Conservation (phyloP, 53 echinoderm and acorn worm genomes). For the Zoroaster sp. region DNA sequence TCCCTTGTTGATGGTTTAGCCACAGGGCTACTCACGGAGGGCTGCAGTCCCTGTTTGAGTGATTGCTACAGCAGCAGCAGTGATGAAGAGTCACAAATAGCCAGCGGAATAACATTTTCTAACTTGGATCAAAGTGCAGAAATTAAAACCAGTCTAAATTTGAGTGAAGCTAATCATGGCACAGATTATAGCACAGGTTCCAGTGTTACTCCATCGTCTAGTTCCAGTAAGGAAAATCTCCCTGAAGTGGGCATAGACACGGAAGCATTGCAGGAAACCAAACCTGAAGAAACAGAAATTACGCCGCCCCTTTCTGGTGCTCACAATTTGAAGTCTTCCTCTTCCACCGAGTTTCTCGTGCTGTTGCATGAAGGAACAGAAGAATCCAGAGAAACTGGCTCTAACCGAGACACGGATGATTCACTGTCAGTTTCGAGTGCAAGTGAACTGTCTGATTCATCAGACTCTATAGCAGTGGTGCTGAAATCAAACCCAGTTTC, state of each 20-base stretch:
- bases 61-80: slow-evolving; percentile 48
- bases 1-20: neutral
- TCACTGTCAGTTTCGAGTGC: slow-evolving; percentile 2
- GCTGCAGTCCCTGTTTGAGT: slow-evolving; percentile 29
- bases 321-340: neutral
- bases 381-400: neutral
- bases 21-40: neutral
- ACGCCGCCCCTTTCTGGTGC: neutral
- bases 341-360: neutral
- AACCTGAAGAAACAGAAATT: neutral
- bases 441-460: neutral
- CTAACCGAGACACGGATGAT: neutral
- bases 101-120: neutral
- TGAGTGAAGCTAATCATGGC: neutral
- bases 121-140: neutral
- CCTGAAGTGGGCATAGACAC: neutral
- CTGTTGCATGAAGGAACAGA: neutral
- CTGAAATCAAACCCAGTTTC: neutral
- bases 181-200: neutral
- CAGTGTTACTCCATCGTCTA: neutral
- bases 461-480: neutral
- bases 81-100: slow-evolving; percentile 22
- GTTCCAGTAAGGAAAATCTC: neutral
- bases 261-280: neutral
- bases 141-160: neutral